Percentiles rank a stretch among this genome's conserved stretches.
phyloP scores from a whole-genome alignment of 2,113 vertebrate species.

The Platysteira castanea region DNA sequence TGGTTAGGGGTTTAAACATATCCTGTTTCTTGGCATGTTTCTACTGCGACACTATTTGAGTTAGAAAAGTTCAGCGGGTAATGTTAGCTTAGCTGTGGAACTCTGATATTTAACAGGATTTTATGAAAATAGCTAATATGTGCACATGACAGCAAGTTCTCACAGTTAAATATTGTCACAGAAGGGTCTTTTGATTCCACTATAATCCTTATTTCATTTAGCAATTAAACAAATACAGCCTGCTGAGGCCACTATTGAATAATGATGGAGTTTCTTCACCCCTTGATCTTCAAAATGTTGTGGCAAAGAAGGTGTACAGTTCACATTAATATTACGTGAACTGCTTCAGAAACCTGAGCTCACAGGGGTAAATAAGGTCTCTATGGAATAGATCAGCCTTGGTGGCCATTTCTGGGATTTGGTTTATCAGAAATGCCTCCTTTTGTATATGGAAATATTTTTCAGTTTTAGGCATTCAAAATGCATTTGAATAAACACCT shows the following conservation, averaged over 20 bases:
- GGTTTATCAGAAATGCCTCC: not conserved
- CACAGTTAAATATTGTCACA: conserved; percentile 46
- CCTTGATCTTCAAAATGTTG: not conserved
- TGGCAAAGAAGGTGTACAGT: not conserved
- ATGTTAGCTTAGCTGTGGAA: conserved; percentile 28
- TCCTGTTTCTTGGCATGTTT: not conserved
- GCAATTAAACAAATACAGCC: conserved; percentile 25
- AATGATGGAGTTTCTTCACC: not conserved
- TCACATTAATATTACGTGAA: not conserved
- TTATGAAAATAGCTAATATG: conserved; percentile 18
- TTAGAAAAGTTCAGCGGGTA: conserved; percentile 39
- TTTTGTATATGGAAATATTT: not conserved
- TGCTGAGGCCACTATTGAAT: not conserved
- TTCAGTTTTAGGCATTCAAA: not conserved
- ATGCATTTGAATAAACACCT: not conserved
- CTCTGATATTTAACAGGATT: conserved; percentile 57
- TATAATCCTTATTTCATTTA: conserved; percentile 43
- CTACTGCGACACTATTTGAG: not conserved
- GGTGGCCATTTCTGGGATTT: not conserved
- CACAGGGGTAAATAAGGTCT: not conserved
- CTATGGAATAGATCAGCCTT: not conserved
- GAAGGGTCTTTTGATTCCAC: conserved; percentile 13
- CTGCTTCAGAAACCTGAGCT: not conserved
- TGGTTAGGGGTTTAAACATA: not conserved
- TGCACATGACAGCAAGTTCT: not conserved